phyloP scores from a whole-genome alignment of 1,140 invertebrate genomes.

The Drosophila malerkotliana region DNA sequence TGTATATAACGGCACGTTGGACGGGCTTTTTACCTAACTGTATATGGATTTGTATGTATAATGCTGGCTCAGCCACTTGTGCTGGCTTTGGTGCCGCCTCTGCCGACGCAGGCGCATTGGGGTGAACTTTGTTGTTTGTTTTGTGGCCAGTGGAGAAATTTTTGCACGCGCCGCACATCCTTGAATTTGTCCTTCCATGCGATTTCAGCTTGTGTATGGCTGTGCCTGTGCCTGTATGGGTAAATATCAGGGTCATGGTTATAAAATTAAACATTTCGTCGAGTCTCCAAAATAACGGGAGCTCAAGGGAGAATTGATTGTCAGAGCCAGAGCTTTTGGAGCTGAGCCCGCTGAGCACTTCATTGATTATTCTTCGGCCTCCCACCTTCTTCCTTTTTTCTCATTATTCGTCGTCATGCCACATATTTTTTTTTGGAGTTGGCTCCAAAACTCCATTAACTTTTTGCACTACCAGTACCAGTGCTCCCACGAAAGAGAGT shows the following conservation, averaged over 20 bases:
- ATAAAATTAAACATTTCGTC: conserved; percentile 80
- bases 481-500: conserved; percentile 27
- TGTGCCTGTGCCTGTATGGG: conserved; percentile 18
- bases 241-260: conserved; percentile 83
- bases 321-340: conserved; percentile 26
- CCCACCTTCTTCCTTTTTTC: neutral
- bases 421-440: conserved; percentile 4
- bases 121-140: conserved; percentile 32
- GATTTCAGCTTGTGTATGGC: conserved; percentile 18
- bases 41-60: conserved; percentile 6
- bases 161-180: conserved; percentile 78
- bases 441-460: conserved; percentile 34
- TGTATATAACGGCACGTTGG: conserved; percentile 32
- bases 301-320: conserved; percentile 19
- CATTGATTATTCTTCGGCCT: conserved; percentile 62
- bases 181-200: conserved; percentile 65
- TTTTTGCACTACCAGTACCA: conserved; percentile 48
- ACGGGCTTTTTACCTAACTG: conserved; percentile 28
- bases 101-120: conserved; percentile 39
- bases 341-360: conserved; percentile 35
- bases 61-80: conserved; percentile 11
- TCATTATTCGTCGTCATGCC: neutral
- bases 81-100: neutral
- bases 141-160: conserved; percentile 67
- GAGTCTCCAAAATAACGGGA: conserved; percentile 72